Percentiles rank a stretch among this genome's conserved stretches.
phyloP scores from a whole-genome alignment of 2,888 invertebrate genomes.

The Bembecia ichneumoniformis region DNA sequence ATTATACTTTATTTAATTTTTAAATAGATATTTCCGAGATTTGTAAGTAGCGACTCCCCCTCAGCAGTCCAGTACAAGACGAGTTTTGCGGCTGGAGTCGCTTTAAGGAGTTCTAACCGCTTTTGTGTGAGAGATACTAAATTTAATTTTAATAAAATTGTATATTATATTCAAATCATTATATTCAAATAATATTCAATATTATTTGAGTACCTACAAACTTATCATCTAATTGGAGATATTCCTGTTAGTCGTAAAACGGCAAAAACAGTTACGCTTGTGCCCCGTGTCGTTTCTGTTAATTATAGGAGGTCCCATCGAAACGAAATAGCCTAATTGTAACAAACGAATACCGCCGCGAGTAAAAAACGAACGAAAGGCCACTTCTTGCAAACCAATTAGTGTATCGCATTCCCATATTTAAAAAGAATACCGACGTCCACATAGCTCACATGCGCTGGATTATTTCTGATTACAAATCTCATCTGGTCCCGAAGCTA shows the following conservation, averaged over 20 bases:
- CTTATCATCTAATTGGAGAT: neutral
- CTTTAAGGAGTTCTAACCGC: too few species aligned
- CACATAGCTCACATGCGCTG: constrained; percentile 11
- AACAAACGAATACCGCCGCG: neutral
- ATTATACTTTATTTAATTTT: too few species aligned
- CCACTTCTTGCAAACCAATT: constrained; percentile 6
- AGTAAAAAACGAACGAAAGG: neutral
- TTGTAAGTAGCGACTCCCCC: too few species aligned
- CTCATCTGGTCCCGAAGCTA: constrained; percentile 33
- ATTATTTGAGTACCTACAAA: neutral
- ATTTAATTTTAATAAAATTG: too few species aligned
- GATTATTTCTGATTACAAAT: constrained; percentile 22
- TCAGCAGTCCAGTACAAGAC: too few species aligned
- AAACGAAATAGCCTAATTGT: neutral
- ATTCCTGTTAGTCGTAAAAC: neutral
- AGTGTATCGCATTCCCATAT: constrained; percentile 4
- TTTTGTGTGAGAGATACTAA: too few species aligned
- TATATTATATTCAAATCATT: too few species aligned
- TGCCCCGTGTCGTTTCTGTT: neutral
- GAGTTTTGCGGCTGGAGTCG: too few species aligned
- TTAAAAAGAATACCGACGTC: neutral
- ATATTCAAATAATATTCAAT: too few species aligned
- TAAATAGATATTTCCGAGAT: too few species aligned
- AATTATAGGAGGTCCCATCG: neutral
- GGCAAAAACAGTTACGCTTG: neutral